Percentiles rank a stretch among this genome's conserved stretches.
Conservation (phyloP, 2,797 vertebrate genomes). For the Cynopterus sphinx region DNA sequence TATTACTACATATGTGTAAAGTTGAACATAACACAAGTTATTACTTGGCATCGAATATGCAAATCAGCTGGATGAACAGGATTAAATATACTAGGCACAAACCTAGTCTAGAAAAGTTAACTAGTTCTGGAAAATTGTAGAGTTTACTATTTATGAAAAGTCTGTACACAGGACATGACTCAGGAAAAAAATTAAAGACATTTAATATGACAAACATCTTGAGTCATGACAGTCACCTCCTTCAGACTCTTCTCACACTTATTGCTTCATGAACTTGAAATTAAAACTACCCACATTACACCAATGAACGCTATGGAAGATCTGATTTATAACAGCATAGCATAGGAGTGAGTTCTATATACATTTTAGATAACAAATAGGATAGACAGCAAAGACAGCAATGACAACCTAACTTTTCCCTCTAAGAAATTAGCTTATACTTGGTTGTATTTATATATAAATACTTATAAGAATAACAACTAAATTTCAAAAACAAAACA, state of each 20-base stretch:
- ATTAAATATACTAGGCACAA: background rate
- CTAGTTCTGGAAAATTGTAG: background rate
- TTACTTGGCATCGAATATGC: background rate
- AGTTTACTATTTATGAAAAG: background rate
- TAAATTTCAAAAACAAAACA: background rate
- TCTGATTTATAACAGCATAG: background rate
- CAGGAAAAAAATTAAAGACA: conserved; percentile 39
- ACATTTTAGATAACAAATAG: background rate
- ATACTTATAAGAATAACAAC: background rate
- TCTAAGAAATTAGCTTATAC: background rate
- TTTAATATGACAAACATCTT: conserved; percentile 1
- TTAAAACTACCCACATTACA: background rate
- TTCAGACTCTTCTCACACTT: background rate
- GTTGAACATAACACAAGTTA: background rate
- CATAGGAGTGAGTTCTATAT: background rate
- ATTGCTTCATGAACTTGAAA: conserved; percentile 21
- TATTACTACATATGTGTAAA: background rate
- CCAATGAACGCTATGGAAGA: background rate
- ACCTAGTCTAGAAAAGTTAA: background rate
- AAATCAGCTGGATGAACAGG: background rate
- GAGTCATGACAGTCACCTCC: background rate
- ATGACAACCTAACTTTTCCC: background rate
- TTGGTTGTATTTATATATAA: background rate
- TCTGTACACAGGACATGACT: background rate
- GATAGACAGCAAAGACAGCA: background rate